A percentile compares a stretch with the other conserved stretches of the same genome.
phyloP scores from a whole-genome alignment of 1,140 invertebrate species.

The Hyphantria cunea region DNA sequence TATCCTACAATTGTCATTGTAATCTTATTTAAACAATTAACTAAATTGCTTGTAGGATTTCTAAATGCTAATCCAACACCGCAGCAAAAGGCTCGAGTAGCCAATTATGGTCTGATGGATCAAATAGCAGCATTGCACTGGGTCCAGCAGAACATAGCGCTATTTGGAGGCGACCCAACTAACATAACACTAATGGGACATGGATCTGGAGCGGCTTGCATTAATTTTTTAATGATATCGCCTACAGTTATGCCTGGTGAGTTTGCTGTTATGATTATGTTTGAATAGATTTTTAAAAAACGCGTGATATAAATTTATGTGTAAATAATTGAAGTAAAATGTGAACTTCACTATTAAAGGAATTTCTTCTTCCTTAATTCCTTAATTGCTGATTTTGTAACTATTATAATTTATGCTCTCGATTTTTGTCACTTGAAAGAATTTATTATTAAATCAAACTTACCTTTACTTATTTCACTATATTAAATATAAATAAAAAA shows the following conservation, averaged over 20 bases:
- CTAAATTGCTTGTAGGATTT: slow-evolving; percentile 84
- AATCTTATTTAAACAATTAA: not conserved
- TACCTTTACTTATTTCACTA: too few relatives aligned
- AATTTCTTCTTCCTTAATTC: too few relatives aligned
- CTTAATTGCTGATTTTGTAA: too few relatives aligned
- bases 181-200: slow-evolving; percentile 96
- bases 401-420: too few relatives aligned
- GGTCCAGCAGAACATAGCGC: slow-evolving; percentile 95
- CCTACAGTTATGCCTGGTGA: slow-evolving; percentile 95
- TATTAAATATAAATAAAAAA: too few relatives aligned
- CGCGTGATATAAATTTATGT: too few relatives aligned
- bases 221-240: slow-evolving; percentile 97
- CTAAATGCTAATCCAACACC: slow-evolving; percentile 92
- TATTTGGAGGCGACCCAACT: slow-evolving; percentile 93
- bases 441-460: too few relatives aligned
- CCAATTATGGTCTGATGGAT: slow-evolving; percentile 97
- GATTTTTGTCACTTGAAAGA: too few relatives aligned
- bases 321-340: too few relatives aligned
- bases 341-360: too few relatives aligned
- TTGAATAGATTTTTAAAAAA: not conserved
- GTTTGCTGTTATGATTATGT: slow-evolving; percentile 7
- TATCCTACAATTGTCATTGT: not conserved
- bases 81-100: slow-evolving; percentile 89
- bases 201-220: slow-evolving; percentile 96
- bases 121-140: slow-evolving; percentile 95